Evolutionary conservation across 2,113 vertebrate species (phyloP).

Genomic region (Hepsetus odoe): DNA sequence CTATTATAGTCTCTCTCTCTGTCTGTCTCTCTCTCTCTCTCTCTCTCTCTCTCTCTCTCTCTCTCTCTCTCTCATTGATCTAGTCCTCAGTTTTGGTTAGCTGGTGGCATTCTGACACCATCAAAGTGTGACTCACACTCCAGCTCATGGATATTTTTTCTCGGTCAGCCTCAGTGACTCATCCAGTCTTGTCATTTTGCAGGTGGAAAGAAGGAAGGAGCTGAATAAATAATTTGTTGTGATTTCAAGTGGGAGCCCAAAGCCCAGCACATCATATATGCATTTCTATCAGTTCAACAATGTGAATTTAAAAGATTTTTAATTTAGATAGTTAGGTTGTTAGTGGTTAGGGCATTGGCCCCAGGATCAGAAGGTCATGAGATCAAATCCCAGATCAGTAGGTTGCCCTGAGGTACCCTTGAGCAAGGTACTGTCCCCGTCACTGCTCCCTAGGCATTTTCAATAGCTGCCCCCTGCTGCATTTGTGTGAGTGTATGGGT

Average conservation of each 20-base stretch:
- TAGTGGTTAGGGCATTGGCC: too few species aligned
- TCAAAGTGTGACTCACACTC: conserved; percentile 36
- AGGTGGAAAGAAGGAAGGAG: background rate
- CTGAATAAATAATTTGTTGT: background rate
- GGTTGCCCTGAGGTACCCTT: too few species aligned
- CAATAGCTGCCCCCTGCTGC: too few species aligned
- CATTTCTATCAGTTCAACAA: background rate
- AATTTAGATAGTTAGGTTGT: too few species aligned
- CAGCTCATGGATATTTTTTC: conserved; percentile 24
- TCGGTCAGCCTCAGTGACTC: conserved; percentile 4
- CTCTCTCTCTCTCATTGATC: conserved; percentile 3
- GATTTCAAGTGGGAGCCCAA: background rate
- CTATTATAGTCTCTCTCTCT: too few species aligned
- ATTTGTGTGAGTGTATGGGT: too few species aligned
- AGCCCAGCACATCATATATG: background rate
- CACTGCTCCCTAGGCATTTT: too few species aligned
- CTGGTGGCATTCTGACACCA: background rate
- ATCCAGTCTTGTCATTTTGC: background rate
- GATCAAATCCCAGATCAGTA: too few species aligned
- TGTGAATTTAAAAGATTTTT: too few species aligned
- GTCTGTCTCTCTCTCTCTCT: background rate
- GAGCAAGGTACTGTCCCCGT: too few species aligned
- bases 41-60: background rate
- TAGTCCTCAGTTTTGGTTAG: background rate
- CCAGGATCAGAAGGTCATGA: too few species aligned